These are phyloP conservation scores for Orchestia grillus DNA, from an alignment of 1,140 invertebrate genomes.

Conservation along the genomic window DNA sequence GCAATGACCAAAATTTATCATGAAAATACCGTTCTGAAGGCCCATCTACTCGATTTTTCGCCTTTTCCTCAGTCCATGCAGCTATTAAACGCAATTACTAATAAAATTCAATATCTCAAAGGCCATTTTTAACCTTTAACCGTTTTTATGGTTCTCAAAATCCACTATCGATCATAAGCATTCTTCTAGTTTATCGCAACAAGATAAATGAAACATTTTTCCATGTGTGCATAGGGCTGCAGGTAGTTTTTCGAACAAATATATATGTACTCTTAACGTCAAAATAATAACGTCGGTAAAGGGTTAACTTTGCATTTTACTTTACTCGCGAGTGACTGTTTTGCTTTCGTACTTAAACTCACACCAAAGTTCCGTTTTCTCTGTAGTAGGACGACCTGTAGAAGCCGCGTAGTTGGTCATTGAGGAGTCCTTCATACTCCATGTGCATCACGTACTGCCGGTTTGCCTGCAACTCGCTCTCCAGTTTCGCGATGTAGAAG, in stretches of 20 bases:
- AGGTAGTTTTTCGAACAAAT: too few relatives aligned
- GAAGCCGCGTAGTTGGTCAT: conserved; percentile 94
- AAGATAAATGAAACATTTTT: not conserved
- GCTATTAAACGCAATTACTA: too few relatives aligned
- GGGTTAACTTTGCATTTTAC: not conserved
- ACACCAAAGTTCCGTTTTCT: conserved; percentile 57
- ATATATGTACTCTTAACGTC: too few relatives aligned
- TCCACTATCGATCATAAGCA: too few relatives aligned
- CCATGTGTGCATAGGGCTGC: too few relatives aligned
- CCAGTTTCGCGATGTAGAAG: conserved; percentile 81
- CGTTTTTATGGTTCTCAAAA: too few relatives aligned
- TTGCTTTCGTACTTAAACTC: not conserved
- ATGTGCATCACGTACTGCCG: conserved; percentile 79
- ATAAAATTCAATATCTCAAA: too few relatives aligned
- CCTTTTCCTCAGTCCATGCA: too few relatives aligned
- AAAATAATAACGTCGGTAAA: not conserved
- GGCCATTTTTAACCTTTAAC: too few relatives aligned
- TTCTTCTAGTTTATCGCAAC: not conserved
- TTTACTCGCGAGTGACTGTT: not conserved
- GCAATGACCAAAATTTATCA: too few relatives aligned
- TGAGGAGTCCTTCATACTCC: conserved; percentile 86
- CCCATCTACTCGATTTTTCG: too few relatives aligned
- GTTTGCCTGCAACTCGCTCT: conserved; percentile 76
- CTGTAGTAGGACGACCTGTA: conserved; percentile 88
- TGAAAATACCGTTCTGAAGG: too few relatives aligned